These are phyloP conservation scores for Platycercus adscitus DNA, from an alignment of 2,113 vertebrate species.

Conservation along the genomic window DNA sequence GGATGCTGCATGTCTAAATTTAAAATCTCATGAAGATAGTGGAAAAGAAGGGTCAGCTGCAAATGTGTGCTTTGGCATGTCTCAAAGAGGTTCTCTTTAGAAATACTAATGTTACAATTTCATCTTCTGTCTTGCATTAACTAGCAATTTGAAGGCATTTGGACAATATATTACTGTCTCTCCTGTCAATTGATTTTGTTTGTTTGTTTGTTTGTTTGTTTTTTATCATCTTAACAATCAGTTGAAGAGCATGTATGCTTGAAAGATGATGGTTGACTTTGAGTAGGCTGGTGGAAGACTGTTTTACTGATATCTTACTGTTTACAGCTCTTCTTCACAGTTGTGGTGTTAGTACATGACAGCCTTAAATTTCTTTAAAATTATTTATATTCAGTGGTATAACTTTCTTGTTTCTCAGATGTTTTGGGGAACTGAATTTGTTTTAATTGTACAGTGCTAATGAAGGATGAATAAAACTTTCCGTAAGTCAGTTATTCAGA, in stretches of 20 bases:
- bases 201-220: not conserved
- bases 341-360: not conserved
- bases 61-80: not conserved
- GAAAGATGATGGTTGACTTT: not conserved
- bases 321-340: not conserved
- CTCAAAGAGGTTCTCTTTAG: conserved; percentile 3
- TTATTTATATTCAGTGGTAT: not conserved
- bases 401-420: not conserved
- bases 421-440: not conserved
- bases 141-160: not conserved
- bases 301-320: not conserved
- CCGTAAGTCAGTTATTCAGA: not conserved
- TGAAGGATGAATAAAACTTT: not conserved
- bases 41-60: conserved; percentile 3
- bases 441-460: not conserved
- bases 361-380: not conserved
- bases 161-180: not conserved
- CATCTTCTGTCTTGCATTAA: not conserved
- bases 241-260: not conserved
- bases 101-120: not conserved
- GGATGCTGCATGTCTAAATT: conserved; percentile 28
- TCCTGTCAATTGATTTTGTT: not conserved
- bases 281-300: not conserved
- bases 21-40: conserved; percentile 16
- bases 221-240: not conserved